These are phyloP conservation scores for Prosapia bicincta DNA, from an alignment of 2,888 invertebrate species.

Conservation along the genomic window DNA sequence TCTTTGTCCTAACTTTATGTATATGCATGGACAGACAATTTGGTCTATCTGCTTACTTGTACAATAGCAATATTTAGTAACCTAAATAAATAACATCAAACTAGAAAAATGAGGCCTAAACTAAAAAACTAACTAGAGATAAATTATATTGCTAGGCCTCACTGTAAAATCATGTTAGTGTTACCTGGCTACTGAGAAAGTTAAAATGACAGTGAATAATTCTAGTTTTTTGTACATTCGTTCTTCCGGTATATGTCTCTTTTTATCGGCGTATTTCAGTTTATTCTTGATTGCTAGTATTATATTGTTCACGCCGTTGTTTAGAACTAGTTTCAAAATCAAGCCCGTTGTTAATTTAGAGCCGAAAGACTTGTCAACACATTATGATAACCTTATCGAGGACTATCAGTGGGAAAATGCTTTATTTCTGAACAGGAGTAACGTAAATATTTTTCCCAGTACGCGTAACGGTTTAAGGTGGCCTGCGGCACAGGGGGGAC, in stretches of 20 bases:
- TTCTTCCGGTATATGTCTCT: constrained; percentile 23
- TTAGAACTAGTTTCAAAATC: constrained; percentile 8
- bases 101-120: too few relatives aligned
- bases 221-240: constrained; percentile 14
- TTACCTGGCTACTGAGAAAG: too few relatives aligned
- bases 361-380: neutral
- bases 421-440: constrained; percentile 10
- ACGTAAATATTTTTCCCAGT: neutral
- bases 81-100: too few relatives aligned
- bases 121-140: too few relatives aligned
- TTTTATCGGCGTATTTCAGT: constrained; percentile 21
- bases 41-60: too few relatives aligned
- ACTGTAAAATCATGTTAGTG: too few relatives aligned
- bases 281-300: constrained; percentile 25
- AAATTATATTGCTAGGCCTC: too few relatives aligned
- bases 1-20: too few relatives aligned
- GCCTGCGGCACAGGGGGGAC: constrained; percentile 16
- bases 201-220: too few relatives aligned
- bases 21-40: too few relatives aligned
- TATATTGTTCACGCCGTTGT: constrained; percentile 21
- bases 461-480: constrained; percentile 16
- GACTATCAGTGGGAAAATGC: constrained; percentile 21
- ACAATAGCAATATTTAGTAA: too few relatives aligned
- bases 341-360: neutral
- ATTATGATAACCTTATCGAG: neutral